Evolutionary conservation across 1,140 invertebrate genomes (phyloP).

Genomic region (Coenobita brevimanus): DNA sequence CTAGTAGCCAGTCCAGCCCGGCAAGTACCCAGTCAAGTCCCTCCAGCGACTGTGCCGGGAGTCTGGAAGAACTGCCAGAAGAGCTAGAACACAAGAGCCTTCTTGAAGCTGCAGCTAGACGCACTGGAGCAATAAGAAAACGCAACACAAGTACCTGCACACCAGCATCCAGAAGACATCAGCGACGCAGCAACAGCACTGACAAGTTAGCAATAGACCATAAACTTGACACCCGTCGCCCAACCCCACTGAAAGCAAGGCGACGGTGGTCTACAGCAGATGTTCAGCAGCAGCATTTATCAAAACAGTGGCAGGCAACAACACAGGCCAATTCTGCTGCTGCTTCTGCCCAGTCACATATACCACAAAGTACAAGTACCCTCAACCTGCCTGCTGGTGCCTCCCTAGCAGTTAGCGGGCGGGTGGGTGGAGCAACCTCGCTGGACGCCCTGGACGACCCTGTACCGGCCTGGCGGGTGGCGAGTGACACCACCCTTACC

Average conservation of each 20-base stretch:
- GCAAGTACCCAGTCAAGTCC: slow-evolving; percentile 21
- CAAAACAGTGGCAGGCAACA: slow-evolving; percentile 14
- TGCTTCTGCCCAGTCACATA: neutral
- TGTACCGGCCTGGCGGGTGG: slow-evolving; percentile 44
- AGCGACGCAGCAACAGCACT: slow-evolving; percentile 33
- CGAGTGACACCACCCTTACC: neutral
- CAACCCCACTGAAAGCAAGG: slow-evolving; percentile 39
- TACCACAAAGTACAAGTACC: slow-evolving; percentile 32
- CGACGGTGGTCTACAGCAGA: slow-evolving; percentile 47
- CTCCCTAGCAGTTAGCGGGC: neutral
- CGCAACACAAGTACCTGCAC: slow-evolving; percentile 10
- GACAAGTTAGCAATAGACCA: slow-evolving; percentile 13
- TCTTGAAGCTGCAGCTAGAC: slow-evolving; percentile 31
- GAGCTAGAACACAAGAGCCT: slow-evolving; percentile 49
- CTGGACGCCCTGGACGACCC: slow-evolving; percentile 54
- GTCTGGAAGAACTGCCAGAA: slow-evolving; percentile 41
- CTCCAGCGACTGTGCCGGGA: neutral
- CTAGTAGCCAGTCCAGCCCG: neutral
- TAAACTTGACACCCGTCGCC: slow-evolving; percentile 17
- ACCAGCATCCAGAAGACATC: neutral
- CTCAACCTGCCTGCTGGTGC: slow-evolving; percentile 1
- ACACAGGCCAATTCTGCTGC: neutral
- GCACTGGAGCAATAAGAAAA: slow-evolving; percentile 52
- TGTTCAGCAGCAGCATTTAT: slow-evolving; percentile 39
- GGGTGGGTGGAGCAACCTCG: slow-evolving; percentile 22